Evolutionary conservation across 2,113 vertebrate species (phyloP).

Genomic region (Poicephalus gulielmi): DNA sequence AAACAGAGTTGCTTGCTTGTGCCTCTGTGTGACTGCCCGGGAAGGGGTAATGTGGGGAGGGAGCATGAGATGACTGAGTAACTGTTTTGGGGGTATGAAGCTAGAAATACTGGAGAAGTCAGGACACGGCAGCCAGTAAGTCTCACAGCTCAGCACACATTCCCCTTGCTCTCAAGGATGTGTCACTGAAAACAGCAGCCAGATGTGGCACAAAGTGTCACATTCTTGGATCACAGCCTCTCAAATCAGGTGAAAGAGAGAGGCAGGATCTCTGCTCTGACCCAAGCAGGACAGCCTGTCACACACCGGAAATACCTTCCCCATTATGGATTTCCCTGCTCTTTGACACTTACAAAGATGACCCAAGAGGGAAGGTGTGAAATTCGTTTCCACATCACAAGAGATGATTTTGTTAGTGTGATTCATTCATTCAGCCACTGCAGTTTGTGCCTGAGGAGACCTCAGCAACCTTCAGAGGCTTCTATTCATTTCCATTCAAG

Average conservation of each 20-base stretch:
- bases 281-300: background rate
- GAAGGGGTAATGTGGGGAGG: background rate
- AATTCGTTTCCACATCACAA: background rate
- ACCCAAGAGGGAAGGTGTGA: background rate
- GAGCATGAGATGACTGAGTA: background rate
- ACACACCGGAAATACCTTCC: constrained; percentile 23
- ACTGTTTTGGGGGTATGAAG: background rate
- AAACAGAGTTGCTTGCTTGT: background rate
- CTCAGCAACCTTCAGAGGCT: background rate
- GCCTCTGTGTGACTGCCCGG: background rate
- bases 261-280: background rate
- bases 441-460: background rate
- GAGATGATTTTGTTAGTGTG: background rate
- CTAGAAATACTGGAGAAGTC: background rate
- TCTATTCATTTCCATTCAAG: background rate
- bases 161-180: background rate
- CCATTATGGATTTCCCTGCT: background rate
- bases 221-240: constrained; percentile 14
- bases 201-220: background rate
- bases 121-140: background rate
- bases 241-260: background rate
- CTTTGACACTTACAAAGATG: constrained; percentile 8
- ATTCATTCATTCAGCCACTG: background rate
- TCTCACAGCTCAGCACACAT: background rate
- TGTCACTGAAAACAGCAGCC: background rate